phyloP scores from a whole-genome alignment of 2,797 vertebrate genomes.

The Crotalus adamanteus region DNA sequence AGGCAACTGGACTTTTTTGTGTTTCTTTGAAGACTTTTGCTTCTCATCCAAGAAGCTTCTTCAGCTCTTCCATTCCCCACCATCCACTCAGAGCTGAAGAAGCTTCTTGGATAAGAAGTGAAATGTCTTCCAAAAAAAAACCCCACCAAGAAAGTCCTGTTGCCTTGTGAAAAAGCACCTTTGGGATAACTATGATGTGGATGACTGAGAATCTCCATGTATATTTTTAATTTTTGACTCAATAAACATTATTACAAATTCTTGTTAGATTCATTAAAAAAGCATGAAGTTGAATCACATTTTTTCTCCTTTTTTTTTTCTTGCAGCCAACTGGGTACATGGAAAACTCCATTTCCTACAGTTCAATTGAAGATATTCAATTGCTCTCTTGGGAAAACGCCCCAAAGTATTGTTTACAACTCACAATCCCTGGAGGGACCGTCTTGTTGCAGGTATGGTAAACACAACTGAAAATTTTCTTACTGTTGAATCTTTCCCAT shows the following conservation, averaged over 20 bases:
- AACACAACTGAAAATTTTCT: slow-evolving; percentile 34
- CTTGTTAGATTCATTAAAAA: slow-evolving; percentile 7
- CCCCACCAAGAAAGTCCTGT: too few relatives aligned
- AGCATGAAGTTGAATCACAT: slow-evolving; percentile 7
- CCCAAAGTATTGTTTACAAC: slow-evolving; percentile 98
- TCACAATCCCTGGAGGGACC: slow-evolving; percentile 93
- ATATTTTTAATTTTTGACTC: neutral
- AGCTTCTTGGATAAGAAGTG: too few relatives aligned
- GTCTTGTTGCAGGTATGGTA: slow-evolving; percentile 91
- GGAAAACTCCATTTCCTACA: slow-evolving; percentile 96
- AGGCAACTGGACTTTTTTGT: too few relatives aligned
- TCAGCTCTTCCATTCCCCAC: too few relatives aligned
- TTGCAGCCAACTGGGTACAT: slow-evolving; percentile 96
- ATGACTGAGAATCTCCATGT: neutral
- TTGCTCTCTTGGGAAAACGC: slow-evolving; percentile 98
- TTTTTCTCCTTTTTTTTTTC: slow-evolving; percentile 43
- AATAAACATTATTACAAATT: neutral
- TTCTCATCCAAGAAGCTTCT: too few relatives aligned
- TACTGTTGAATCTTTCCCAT: neutral
- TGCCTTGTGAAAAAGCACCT: too few relatives aligned
- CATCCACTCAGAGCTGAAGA: too few relatives aligned
- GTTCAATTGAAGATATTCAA: slow-evolving; percentile 96
- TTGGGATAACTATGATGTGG: too few relatives aligned
- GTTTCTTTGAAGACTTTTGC: too few relatives aligned
- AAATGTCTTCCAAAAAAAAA: too few relatives aligned